phyloP scores from a whole-genome alignment of 1,140 invertebrate species.

The Phthorimaea operculella region DNA sequence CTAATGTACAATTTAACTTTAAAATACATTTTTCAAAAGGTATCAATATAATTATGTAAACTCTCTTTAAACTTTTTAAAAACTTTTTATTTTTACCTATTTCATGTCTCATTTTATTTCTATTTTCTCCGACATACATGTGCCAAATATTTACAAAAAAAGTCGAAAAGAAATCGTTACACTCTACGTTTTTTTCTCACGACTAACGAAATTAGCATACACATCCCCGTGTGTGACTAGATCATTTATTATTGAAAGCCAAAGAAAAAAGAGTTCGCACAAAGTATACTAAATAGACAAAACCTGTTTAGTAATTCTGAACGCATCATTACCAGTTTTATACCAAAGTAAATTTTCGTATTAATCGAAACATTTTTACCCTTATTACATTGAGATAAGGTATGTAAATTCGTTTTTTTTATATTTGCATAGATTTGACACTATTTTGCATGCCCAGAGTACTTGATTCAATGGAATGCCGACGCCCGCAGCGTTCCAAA shows the following conservation, averaged over 20 bases:
- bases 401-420: constrained; percentile 14
- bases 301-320: constrained; percentile 54
- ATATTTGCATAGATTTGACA: constrained; percentile 10
- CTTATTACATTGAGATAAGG: constrained; percentile 16
- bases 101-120: too few relatives aligned
- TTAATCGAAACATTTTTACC: constrained; percentile 1
- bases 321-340: constrained; percentile 48
- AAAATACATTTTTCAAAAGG: too few relatives aligned
- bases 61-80: too few relatives aligned
- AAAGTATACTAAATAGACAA: constrained; percentile 51
- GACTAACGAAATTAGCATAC: constrained; percentile 42
- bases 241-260: constrained; percentile 40
- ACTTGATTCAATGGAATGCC: constrained; percentile 28
- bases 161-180: background rate
- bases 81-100: too few relatives aligned
- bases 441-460: constrained; percentile 18
- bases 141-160: too few relatives aligned
- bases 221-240: constrained; percentile 20
- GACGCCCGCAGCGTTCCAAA: constrained; percentile 38
- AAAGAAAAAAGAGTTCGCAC: constrained; percentile 31
- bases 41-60: too few relatives aligned
- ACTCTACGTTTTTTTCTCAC: constrained; percentile 40
- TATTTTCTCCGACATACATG: too few relatives aligned
- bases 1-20: too few relatives aligned
- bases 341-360: constrained; percentile 9